Evolutionary conservation across 2,888 invertebrate genomes (phyloP).

Genomic region (Rhopalosiphum nymphaeae): DNA sequence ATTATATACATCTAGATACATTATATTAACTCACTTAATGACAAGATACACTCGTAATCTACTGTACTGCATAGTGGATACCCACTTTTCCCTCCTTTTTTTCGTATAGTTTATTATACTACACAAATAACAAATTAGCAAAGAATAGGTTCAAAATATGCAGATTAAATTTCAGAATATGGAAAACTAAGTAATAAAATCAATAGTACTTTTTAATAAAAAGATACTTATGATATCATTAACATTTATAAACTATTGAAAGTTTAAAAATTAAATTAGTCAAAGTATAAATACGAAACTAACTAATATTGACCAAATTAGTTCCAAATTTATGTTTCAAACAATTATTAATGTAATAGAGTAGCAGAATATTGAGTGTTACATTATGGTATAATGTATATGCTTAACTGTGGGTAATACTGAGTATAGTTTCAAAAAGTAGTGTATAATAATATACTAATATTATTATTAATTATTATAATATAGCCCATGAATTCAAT

Average conservation of each 20-base stretch:
- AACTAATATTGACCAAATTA: neutral
- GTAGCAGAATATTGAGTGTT: neutral
- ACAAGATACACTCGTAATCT: neutral
- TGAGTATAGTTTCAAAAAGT: neutral
- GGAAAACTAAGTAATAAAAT: neutral
- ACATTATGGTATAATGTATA: neutral
- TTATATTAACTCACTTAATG: too few relatives aligned
- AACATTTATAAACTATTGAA: neutral
- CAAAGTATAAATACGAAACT: neutral
- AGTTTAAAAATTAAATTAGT: constrained; percentile 2
- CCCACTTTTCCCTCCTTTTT: too few relatives aligned
- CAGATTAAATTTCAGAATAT: neutral
- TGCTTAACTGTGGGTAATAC: neutral
- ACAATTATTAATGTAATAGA: neutral
- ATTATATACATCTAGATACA: too few relatives aligned
- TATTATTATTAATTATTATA: neutral
- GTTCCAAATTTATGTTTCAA: neutral
- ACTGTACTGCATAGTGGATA: neutral
- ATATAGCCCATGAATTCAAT: neutral
- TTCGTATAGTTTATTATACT: too few relatives aligned
- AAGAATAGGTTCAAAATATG: neutral
- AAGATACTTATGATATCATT: neutral
- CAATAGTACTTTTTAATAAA: neutral
- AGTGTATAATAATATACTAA: neutral
- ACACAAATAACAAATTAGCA: neutral